Base-by-base conservation (phyloP, 2,797 vertebrate species). In the Periparus ater region DNA sequence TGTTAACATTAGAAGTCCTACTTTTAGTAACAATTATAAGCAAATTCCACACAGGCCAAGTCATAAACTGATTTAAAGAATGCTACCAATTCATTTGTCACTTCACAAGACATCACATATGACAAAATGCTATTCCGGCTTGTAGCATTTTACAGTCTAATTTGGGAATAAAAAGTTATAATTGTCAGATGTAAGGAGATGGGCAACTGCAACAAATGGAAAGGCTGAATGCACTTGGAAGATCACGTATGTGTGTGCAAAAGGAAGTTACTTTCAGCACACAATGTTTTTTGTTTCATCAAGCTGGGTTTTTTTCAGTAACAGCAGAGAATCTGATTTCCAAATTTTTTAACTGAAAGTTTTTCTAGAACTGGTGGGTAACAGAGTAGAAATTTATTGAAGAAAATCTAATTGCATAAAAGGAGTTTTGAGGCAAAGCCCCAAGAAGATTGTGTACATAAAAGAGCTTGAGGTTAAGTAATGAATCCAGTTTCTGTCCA, bases 161-260 rank as follows among this genome's bases (percentile, higher is more conserved):
- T 32, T 44, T 44, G 36, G 50, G 29, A 86, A 81, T 15, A 81
- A 57, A 70, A 73, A 50, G 8, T 68, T 81, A 3, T 11, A 80
- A 60, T 6, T 45, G 47, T 38, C 54, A 87, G 34, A 68, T 54
- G 15, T 58, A 63, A 81, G 42, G 13, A 75, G 38, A 89, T 1
- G 2, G 51, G 45, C 18, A 92, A 40, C 21, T 51, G 48, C 55
- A 94, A 50, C 32, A 70, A 91, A 80, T 4, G 8, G 20, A 58
- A 77, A 75, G 10, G 32, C 25, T 58, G 50, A 86, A 72, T 15
- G 10, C 8, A 67, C 53, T 48, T 70, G 34, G 18, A 71, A 84
- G n/a, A 72, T 10, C 1, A 1, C 26, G 30, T 17, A 32, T 13
- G 21, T 0, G 0, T 32, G 25, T 62, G 22, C 47, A 77, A 13